Percentiles rank a stretch among this genome's conserved stretches.
Conservation (phyloP, 2,888 invertebrate genomes). For the Elegia similella region DNA sequence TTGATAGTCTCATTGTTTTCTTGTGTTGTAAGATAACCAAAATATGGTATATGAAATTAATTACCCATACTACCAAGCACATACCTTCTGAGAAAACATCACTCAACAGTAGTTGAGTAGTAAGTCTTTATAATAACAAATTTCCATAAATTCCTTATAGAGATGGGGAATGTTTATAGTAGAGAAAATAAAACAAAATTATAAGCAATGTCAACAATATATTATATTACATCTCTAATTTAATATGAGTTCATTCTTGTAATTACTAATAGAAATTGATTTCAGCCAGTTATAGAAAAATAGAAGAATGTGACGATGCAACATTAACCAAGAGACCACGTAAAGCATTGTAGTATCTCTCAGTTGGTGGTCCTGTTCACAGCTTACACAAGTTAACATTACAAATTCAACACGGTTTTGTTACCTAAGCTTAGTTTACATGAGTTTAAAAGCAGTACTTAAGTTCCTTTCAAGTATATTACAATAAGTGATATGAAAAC, state of each 20-base stretch:
- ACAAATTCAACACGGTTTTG: slow-evolving; percentile 21
- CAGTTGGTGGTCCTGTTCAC: slow-evolving; percentile 54
- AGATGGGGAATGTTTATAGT: not conserved
- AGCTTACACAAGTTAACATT: slow-evolving; percentile 27
- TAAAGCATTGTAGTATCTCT: slow-evolving; percentile 28
- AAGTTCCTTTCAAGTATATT: too few relatives aligned
- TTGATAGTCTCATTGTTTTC: too few relatives aligned
- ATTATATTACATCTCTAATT: slow-evolving; percentile 67
- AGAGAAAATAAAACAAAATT: slow-evolving; percentile 19
- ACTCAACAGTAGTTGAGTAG: too few relatives aligned
- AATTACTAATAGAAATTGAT: slow-evolving; percentile 49
- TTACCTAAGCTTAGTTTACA: slow-evolving; percentile 21
- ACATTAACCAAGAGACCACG: slow-evolving; percentile 59
- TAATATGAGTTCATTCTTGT: slow-evolving; percentile 49
- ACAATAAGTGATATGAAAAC: too few relatives aligned
- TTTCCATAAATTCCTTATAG: not conserved
- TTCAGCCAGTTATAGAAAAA: slow-evolving; percentile 68
- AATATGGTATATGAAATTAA: too few relatives aligned
- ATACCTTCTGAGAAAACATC: too few relatives aligned
- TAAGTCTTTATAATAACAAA: too few relatives aligned
- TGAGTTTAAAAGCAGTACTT: not conserved
- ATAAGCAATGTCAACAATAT: slow-evolving; percentile 78
- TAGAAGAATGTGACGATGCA: slow-evolving; percentile 63
- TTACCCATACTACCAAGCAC: too few relatives aligned
- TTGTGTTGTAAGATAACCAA: too few relatives aligned